Evolutionary conservation across 2,888 invertebrate species (phyloP).

Genomic region (Ochropleura leucogaster): DNA sequence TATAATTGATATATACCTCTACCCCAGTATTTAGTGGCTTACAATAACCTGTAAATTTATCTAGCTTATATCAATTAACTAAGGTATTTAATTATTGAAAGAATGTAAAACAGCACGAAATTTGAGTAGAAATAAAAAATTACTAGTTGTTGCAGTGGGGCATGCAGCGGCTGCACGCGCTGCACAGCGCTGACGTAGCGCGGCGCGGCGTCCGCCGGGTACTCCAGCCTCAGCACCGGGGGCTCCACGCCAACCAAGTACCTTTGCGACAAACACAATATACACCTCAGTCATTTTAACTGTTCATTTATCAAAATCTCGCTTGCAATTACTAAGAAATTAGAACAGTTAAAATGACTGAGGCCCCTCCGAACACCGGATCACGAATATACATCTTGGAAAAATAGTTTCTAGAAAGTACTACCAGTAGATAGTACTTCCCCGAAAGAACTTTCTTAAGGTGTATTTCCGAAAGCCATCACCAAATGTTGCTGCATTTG

Average conservation of each 20-base stretch:
- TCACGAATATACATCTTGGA: not conserved
- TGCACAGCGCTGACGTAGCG: slow-evolving; percentile 94
- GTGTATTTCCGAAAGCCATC: not conserved
- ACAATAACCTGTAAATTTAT: not conserved
- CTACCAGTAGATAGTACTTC: not conserved
- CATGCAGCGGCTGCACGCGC: slow-evolving; percentile 87
- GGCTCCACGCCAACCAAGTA: slow-evolving; percentile 96
- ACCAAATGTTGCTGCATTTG: too few species aligned
- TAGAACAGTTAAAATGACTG: not conserved
- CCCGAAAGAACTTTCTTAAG: not conserved
- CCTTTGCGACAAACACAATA: slow-evolving; percentile 90
- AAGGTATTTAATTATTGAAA: not conserved
- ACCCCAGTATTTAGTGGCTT: not conserved
- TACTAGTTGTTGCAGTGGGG: slow-evolving; percentile 85
- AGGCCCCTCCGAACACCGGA: not conserved
- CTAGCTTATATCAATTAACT: not conserved
- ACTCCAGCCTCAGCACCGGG: slow-evolving; percentile 94
- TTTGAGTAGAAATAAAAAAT: not conserved
- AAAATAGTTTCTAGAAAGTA: not conserved
- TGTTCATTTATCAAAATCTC: not conserved
- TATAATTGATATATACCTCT: not conserved
- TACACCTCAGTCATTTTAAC: not conserved
- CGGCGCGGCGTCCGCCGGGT: slow-evolving; percentile 91
- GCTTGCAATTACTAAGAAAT: not conserved
- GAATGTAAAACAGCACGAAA: not conserved